Percentiles rank a stretch among this genome's conserved stretches.
phyloP scores from a whole-genome alignment of 2,888 invertebrate species.

The Nemurella pictetii region DNA sequence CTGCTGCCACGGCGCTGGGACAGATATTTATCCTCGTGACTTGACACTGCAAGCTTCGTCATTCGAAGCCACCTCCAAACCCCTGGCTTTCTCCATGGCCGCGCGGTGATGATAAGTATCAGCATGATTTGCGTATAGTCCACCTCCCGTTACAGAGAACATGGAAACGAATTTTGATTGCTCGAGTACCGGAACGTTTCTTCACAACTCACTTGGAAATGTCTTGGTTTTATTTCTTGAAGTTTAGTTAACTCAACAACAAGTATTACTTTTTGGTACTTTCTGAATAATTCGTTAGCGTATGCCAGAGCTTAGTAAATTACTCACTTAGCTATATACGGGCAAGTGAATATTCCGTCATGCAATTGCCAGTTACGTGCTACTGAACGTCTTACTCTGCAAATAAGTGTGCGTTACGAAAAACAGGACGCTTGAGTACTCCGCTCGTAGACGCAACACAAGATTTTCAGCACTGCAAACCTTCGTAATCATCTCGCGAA shows the following conservation, averaged over 20 bases:
- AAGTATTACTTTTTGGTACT: background rate
- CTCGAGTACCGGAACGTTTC: background rate
- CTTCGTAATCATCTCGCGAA: no score
- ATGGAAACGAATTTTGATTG: background rate
- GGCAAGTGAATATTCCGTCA: no score
- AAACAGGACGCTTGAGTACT: no score
- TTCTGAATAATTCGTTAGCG: background rate
- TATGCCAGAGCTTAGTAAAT: no score
- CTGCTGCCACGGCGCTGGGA: constrained; percentile 7
- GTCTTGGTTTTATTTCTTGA: background rate
- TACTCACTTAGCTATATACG: no score
- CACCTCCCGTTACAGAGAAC: background rate
- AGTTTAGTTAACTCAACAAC: background rate
- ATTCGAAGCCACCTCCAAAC: background rate
- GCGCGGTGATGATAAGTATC: background rate
- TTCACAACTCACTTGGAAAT: background rate
- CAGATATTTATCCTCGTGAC: no score
- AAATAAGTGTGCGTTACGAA: no score
- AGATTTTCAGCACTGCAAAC: no score
- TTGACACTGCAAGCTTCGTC: background rate
- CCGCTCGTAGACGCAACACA: no score
- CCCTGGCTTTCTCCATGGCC: background rate
- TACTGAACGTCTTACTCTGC: no score
- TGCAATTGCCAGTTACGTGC: no score
- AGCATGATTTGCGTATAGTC: no score